These are phyloP conservation scores for Caenorhabditis panamensis DNA, from an alignment of 2,888 invertebrate species.

Conservation along the genomic window DNA sequence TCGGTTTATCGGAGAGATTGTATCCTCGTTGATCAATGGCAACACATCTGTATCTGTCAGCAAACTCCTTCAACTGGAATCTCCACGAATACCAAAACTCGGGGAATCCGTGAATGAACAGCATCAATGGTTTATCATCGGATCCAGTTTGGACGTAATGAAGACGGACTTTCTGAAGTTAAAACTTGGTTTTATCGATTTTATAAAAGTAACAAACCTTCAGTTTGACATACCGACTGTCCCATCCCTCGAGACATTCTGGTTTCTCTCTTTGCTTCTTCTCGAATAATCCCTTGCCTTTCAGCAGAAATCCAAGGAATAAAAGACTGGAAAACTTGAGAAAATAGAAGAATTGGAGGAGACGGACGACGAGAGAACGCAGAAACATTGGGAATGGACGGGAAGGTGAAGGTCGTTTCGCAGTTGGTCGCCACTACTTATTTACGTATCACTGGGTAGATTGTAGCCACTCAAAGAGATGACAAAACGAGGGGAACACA, in stretches of 20 bases:
- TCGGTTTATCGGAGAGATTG: slow-evolving; percentile 88
- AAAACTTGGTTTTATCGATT: slow-evolving; percentile 1
- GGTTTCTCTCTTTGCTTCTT: slow-evolving; percentile 54
- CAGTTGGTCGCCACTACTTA: too few relatives aligned
- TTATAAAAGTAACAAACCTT: too few relatives aligned
- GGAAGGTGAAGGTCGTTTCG: not conserved
- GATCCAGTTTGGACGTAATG: slow-evolving; percentile 69
- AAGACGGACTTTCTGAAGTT: slow-evolving; percentile 54
- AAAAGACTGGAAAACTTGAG: slow-evolving; percentile 35
- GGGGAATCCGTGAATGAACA: slow-evolving; percentile 88
- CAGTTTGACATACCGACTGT: slow-evolving; percentile 57
- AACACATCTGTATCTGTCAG: slow-evolving; percentile 84
- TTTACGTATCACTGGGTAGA: too few relatives aligned
- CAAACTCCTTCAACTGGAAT: slow-evolving; percentile 86
- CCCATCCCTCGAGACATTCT: slow-evolving; percentile 64
- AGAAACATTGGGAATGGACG: not conserved
- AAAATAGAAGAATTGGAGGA: slow-evolving; percentile 37
- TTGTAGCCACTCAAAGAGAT: too few relatives aligned
- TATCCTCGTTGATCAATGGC: slow-evolving; percentile 89
- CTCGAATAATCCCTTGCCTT: slow-evolving; percentile 43
- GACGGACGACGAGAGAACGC: slow-evolving; percentile 5
- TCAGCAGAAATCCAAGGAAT: slow-evolving; percentile 15
- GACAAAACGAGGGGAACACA: too few relatives aligned
- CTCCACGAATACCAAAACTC: slow-evolving; percentile 90
- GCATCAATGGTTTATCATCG: slow-evolving; percentile 85